These are phyloP conservation scores for Takifugu bimaculatus DNA, from an alignment of 2,113 vertebrate genomes.

Conservation along the genomic window DNA sequence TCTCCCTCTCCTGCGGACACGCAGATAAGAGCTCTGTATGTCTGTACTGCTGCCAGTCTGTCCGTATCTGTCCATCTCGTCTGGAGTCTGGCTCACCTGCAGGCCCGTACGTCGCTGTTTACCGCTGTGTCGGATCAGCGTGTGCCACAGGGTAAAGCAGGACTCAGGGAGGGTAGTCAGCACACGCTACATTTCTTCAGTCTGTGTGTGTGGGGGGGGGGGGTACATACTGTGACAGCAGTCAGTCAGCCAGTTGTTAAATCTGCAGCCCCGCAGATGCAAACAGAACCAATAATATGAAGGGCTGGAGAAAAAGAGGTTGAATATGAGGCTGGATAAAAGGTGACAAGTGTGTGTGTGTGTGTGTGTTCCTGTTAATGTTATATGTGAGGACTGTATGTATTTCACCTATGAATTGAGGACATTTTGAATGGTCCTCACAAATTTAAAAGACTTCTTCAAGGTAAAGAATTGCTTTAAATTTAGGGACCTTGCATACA, in stretches of 20 bases:
- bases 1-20: conserved; percentile 2
- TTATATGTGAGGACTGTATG: too few relatives aligned
- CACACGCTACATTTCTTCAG: conserved; percentile 20
- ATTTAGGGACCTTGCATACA: too few relatives aligned
- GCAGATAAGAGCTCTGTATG: conserved; percentile 28
- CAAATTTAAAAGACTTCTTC: not conserved
- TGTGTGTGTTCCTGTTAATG: not conserved
- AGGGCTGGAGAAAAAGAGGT: conserved; percentile 1
- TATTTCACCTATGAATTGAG: not conserved
- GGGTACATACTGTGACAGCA: conserved; percentile 54
- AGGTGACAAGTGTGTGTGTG: not conserved
- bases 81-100: conserved; percentile 30
- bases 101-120: conserved; percentile 54
- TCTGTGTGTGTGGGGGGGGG: not conserved
- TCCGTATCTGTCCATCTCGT: conserved; percentile 19
- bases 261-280: conserved; percentile 29
- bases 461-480: too few relatives aligned
- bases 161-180: conserved; percentile 32
- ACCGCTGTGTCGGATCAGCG: conserved; percentile 28
- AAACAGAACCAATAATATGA: conserved; percentile 25
- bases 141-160: conserved; percentile 20
- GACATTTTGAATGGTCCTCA: not conserved
- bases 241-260: conserved; percentile 50
- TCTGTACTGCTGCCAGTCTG: conserved; percentile 12
- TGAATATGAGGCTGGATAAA: not conserved